A percentile compares a stretch with the other conserved stretches of the same genome.
Conservation (phyloP, 2,888 invertebrate genomes). For the Erannis defoliaria region DNA sequence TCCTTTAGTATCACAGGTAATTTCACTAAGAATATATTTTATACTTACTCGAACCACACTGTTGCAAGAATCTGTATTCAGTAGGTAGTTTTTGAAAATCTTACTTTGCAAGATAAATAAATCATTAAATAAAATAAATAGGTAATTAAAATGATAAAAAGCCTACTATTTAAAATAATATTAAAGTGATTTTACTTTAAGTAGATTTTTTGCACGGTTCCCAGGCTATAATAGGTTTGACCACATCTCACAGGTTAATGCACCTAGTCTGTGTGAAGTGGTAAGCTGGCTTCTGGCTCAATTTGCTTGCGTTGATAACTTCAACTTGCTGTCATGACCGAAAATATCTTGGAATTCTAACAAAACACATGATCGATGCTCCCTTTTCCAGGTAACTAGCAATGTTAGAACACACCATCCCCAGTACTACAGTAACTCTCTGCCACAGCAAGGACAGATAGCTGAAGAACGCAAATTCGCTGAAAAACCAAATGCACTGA, state of each 20-base stretch:
- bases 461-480: slow-evolving; percentile 92
- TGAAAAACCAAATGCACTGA: slow-evolving; percentile 95
- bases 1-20: slow-evolving; percentile 80
- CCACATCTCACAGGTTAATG: too few relatives aligned
- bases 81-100: not conserved
- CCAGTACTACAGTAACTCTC: slow-evolving; percentile 81
- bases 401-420: slow-evolving; percentile 79
- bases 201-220: too few relatives aligned
- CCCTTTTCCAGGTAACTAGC: slow-evolving; percentile 74
- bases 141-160: too few relatives aligned
- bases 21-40: slow-evolving; percentile 14
- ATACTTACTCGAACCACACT: slow-evolving; percentile 14
- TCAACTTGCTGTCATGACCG: not conserved
- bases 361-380: not conserved
- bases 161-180: too few relatives aligned
- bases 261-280: too few relatives aligned
- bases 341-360: not conserved
- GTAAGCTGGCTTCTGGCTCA: too few relatives aligned
- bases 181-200: too few relatives aligned
- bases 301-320: too few relatives aligned
- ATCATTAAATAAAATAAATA: too few relatives aligned
- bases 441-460: slow-evolving; percentile 73
- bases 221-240: too few relatives aligned
- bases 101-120: not conserved
- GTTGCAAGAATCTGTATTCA: not conserved